Evolutionary conservation across 2,888 invertebrate genomes (phyloP), one percentile per base, ranked within the genome.

Genomic region (Cosmopolites sordidus): DNA sequence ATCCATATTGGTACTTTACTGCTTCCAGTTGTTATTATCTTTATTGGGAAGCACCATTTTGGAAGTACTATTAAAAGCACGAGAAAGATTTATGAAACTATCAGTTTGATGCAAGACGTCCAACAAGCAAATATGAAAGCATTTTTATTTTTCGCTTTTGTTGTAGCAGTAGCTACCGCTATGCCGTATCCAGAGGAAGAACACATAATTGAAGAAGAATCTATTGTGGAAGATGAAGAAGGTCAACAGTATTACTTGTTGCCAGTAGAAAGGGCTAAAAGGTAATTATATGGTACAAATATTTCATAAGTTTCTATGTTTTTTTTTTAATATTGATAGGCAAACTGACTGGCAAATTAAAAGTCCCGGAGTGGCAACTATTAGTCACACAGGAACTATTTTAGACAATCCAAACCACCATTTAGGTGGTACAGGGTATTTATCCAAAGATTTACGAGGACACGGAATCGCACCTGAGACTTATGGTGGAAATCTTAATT

Each of bases 401-500:
- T 58, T 60, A 2, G 22, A 62, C 37, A 65, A 62, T 43, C 49
- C 54, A 42, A 56, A 55, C 8, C 63, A 68, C 50, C 43, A 49
- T 16, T 43, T 68, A 2, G 61, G 59, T 42, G 68, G 65, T n/a
- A 58, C 59, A 8, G 64, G 59, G 14, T 62, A 58, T 37, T 63
- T 57, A 1, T 54, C 59, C 6, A 67, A 66, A 53, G 60, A 62
- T 50, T 66, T 63, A 37, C 38, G 41, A n/a, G 56, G 59, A 6
- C 16, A 11, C 11, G 64, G 64, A 17, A 43, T 58, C 30, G 60
- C 61, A 22, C 66, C 66, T n/a, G 61, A 61, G 11, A 60, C 60
- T 9, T 43, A 58, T 48, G 64, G 65, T 41, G 66, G 65, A 14
- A 58, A 59, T 18, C 41, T 68, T 43, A 63, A 62, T 40, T 68